Evolutionary conservation across 2,797 vertebrate species (phyloP), one percentile per base, ranked within the genome.

Genomic region (Sebastes nivosus): DNA sequence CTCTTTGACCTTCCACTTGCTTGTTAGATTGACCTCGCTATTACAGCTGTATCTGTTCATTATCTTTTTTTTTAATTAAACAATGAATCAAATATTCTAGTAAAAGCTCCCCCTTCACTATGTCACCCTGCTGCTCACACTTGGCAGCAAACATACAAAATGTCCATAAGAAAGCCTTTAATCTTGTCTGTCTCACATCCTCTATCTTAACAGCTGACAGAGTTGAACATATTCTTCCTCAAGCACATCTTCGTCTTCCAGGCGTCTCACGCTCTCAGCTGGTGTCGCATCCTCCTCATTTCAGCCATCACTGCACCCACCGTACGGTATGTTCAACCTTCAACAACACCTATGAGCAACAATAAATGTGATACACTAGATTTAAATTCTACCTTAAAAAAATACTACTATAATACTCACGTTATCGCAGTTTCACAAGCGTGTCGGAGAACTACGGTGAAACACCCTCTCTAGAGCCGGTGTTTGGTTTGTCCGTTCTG

Each of bases 171-270:
- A 25, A 63, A 42, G 36, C 4, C 1, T 58, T 60, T 30, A 22
- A 64, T 78, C 9, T 42, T 54, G 4, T 65, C 22, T 55, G 4
- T 59, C 8, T 59, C 16, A 1, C 13, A 8, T 61, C 2, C 1
- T 79, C 69, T 32, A n/a, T 86, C n/a, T 65, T 38, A 24, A 66
- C 85, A 99, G 98, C 93, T 99, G 84, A 98, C 98, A 0, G 98
- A 99, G 92, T 89, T 99, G 91, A 99, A 99, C 93, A 98, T 97
- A 0, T 99, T 99, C 96, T 99, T 99, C 96, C 93, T 99, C 92
- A 99, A 99, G 88, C 98, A 99, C 88, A 98, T 99, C 89, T 99
- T 99, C 93, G 94, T 99, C 84, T 99, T 99, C 94, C 97, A 97
- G 94, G 97, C 97, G 42, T 97, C 97, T 87, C 98, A 99, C 36